Conservation (phyloP, 2,888 invertebrate genomes). For the Philhelius pedissequus region DNA sequence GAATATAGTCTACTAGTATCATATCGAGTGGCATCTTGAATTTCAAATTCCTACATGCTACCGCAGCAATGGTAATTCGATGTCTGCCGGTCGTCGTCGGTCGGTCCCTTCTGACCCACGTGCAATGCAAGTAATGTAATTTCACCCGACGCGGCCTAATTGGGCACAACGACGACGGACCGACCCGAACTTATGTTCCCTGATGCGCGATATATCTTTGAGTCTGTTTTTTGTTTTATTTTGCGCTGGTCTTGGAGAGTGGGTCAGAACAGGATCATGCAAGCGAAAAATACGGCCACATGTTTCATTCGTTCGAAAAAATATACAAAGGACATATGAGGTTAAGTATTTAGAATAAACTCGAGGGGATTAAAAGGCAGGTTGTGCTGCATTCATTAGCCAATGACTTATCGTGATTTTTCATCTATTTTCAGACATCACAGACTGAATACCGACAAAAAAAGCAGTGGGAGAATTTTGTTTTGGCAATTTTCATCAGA, state of each 20-base stretch:
- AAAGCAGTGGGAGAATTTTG: not conserved
- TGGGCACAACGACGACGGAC: constrained; percentile 46
- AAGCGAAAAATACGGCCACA: constrained; percentile 14
- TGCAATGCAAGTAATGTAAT: constrained; percentile 24
- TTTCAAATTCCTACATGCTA: constrained; percentile 58
- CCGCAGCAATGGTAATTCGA: not conserved
- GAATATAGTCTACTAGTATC: constrained; percentile 11
- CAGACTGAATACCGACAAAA: not conserved
- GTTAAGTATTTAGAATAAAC: not conserved
- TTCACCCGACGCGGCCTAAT: constrained; percentile 54
- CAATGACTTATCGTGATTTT: constrained; percentile 65
- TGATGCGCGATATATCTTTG: constrained; percentile 50
- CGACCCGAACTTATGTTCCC: constrained; percentile 51
- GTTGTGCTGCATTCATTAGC: constrained; percentile 55
- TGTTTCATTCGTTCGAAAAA: constrained; percentile 3
- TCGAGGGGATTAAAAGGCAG: not conserved
- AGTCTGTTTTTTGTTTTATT: not conserved
- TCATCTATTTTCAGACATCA: constrained; percentile 59
- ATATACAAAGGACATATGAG: constrained; percentile 24
- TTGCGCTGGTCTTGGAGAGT: constrained; percentile 31
- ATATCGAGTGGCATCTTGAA: constrained; percentile 63
- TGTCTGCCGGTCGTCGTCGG: too few species aligned
- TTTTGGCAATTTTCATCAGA: not conserved
- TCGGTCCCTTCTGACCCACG: constrained; percentile 19
- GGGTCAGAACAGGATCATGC: constrained; percentile 50